Evolutionary conservation across 2,797 vertebrate species (phyloP), one percentile per base, ranked within the genome.

Genomic region (Poeciliopsis infans): DNA sequence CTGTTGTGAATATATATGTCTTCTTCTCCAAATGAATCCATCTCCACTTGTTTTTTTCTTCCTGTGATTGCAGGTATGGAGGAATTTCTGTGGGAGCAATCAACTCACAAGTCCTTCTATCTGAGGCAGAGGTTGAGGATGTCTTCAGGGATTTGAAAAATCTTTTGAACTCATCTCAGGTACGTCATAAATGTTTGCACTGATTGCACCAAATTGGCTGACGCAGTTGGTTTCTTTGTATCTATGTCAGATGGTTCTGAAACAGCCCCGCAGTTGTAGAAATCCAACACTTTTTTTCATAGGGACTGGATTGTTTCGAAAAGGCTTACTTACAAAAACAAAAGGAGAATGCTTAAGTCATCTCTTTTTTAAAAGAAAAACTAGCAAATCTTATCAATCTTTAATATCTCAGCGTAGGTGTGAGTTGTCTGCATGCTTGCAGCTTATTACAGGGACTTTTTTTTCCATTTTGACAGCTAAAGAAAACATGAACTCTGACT

Each of bases 21-120:
- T 49, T 73, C 18, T 43, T 36, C 23, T 43, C 28, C 68, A 64
- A 49, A 59, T 81, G 23, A 83, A 59, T 72, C 18, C 47, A 15
- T 47, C 41, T 66, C 4, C 25, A 55, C 53, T 55, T 55, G 23
- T 55, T n/a, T n/a, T 25, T 53, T 77, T 68, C 43, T 71, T 43
- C 13, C 57, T 83, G 69, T 23, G 31, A n/a, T 53, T 85, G 25
- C 83, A 96, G 95, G 84, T 96, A 94, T 0, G 95, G 96, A 4
- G 96, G 95, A 20, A 92, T 96, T 70, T 96, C 95, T 5, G 93
- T 96, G 0, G 96, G 96, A 43, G 95, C 71, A 8, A 79, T 94
- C 79, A 96, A 96, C 89, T 96, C 95, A 18, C 95, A 96, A 83
- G 95, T 93, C 75, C 90, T 41, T 70, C 78, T 96, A 84, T 96